Evolutionary conservation across 2,113 vertebrate genomes (phyloP), one percentile per base, ranked within the genome.

Genomic region (Podilymbus podiceps): DNA sequence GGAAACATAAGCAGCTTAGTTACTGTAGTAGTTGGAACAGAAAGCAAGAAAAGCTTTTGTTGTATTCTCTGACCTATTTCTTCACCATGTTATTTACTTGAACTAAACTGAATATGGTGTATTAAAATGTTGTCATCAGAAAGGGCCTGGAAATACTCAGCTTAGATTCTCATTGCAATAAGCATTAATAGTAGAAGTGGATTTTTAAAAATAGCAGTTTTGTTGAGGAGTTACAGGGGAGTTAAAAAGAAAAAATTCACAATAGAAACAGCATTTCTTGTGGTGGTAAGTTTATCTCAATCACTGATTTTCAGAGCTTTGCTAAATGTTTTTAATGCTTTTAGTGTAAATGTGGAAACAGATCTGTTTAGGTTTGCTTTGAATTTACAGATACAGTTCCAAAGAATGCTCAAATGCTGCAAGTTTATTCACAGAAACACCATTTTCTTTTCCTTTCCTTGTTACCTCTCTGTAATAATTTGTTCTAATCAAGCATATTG

Each of bases 11-110:
- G 84, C 87, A 55, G 89, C 75, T 95, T 95, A 95, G 62, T 93
- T 93, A 58, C 77, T 89, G 49, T 83, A 11, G 21, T 55, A 47
- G 81, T 35, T 62, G 58, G 77, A 89, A 78, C 23, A 33, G 58
- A 19, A 78, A 85, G 35, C 84, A 87, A 95, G 62, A 55, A 75
- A 46, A 87, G 90, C 79, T 93, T 87, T 86, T 63, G n/a, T 71
- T 88, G 50, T 87, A 15, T 80, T 88, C 69, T 75, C 74, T 95
- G 94, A 94, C 87, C 87, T 95, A 15, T 95, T 96, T 97, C 66
- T 96, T 95, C 73, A 52, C 50, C 7, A 1, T 49, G 79, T 78
- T 92, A 88, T 75, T 96, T 93, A 75, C 62, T 92, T 62, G 16
- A 89, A 93, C 38, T 89, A 69, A 88, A 91, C 85, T 71, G 62